A percentile compares a stretch with the other conserved stretches of the same genome.
These are phyloP conservation scores for Microtus pennsylvanicus DNA, from an alignment of 2,113 vertebrate genomes.

Conservation along the genomic window DNA sequence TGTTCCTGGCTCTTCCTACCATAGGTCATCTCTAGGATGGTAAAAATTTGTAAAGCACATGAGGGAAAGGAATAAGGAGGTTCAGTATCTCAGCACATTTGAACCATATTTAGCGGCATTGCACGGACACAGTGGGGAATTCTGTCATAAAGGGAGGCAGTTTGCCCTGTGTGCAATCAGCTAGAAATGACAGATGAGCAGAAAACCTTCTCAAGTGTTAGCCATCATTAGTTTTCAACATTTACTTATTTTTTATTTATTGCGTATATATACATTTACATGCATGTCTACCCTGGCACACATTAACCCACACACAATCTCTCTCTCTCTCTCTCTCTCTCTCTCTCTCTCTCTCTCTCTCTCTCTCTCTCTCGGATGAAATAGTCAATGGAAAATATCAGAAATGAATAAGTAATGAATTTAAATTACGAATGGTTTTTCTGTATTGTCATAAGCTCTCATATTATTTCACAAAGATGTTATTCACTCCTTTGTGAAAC, in stretches of 20 bases:
- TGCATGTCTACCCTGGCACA: no score
- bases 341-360: not conserved
- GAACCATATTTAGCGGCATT: not conserved
- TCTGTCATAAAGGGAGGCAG: not conserved
- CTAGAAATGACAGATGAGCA: not conserved
- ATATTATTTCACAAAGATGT: not conserved
- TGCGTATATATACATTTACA: no score
- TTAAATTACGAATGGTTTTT: not conserved
- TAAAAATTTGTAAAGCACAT: not conserved
- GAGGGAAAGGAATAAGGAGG: not conserved
- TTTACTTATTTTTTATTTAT: not conserved
- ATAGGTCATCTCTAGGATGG: not conserved
- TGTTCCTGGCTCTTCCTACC: not conserved
- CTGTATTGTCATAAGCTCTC: not conserved
- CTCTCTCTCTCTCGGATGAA: not conserved
- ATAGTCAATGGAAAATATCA: not conserved
- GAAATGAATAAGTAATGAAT: not conserved
- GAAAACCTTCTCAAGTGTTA: not conserved
- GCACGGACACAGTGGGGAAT: not conserved
- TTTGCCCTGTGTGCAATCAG: not conserved
- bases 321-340: not conserved
- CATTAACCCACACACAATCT: not conserved
- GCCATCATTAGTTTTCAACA: not conserved
- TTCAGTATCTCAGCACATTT: not conserved
- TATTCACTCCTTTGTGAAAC: not conserved